phyloP scores from a whole-genome alignment of 2,888 invertebrate species.

The Torymus aiolomorphi region DNA sequence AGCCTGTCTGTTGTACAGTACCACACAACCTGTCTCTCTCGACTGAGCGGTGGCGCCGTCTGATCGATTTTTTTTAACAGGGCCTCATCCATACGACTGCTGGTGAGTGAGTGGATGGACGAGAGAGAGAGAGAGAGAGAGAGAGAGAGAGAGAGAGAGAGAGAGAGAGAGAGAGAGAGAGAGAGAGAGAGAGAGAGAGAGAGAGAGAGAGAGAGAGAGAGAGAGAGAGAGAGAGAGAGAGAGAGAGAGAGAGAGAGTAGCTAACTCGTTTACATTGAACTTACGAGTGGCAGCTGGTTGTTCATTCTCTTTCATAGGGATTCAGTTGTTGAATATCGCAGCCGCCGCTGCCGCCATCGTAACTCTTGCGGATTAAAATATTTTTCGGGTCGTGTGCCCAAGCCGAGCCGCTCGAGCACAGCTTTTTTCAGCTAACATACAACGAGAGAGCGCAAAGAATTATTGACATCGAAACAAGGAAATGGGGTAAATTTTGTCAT shows the following conservation, averaged over 20 bases:
- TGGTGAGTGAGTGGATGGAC: no score
- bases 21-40: no score
- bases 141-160: not conserved
- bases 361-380: constrained; percentile 46
- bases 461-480: not conserved
- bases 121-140: not conserved
- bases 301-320: constrained; percentile 49
- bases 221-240: no score
- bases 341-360: not conserved
- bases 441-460: not conserved
- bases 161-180: not conserved
- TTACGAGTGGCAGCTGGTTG: constrained; percentile 41
- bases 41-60: not conserved
- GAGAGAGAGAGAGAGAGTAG: no score
- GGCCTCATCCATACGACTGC: no score
- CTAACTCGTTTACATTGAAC: constrained; percentile 38
- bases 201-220: no score
- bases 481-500: not conserved
- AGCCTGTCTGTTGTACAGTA: constrained; percentile 21
- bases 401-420: not conserved
- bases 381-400: constrained; percentile 22
- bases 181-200: not conserved
- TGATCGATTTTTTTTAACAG: constrained; percentile 36
- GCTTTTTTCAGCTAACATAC: not conserved
- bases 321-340: constrained; percentile 38